These are phyloP conservation scores for Macrosiphum euphorbiae DNA, from an alignment of 2,888 invertebrate genomes.

Conservation along the genomic window DNA sequence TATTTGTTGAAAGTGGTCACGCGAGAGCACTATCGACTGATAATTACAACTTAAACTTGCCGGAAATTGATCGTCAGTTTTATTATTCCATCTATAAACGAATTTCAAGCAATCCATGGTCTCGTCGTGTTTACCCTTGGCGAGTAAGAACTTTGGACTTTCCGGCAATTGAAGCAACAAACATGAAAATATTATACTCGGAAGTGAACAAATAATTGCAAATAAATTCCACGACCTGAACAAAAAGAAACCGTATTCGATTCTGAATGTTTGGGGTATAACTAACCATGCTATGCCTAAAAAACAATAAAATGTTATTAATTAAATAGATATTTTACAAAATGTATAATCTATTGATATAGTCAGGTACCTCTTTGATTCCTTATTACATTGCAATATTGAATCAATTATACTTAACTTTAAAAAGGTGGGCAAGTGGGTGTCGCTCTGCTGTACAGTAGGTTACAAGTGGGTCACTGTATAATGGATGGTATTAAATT, in stretches of 20 bases:
- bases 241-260: conserved; percentile 74
- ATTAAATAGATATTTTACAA: not conserved
- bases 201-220: conserved; percentile 81
- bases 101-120: conserved; percentile 76
- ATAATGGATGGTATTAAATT: no score
- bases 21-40: not conserved
- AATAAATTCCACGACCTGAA: conserved; percentile 87
- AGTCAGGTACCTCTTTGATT: not conserved
- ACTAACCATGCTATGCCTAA: conserved; percentile 84
- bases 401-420: not conserved
- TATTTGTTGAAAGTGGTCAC: not conserved
- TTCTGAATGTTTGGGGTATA: conserved; percentile 79
- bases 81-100: conserved; percentile 50
- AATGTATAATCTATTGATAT: not conserved
- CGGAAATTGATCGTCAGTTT: conserved; percentile 20
- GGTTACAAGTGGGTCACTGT: no score
- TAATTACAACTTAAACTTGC: conserved; percentile 3
- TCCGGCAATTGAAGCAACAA: conserved; percentile 84
- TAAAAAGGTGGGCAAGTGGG: no score
- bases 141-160: conserved; percentile 85
- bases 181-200: conserved; percentile 77
- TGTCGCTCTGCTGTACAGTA: no score
- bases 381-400: not conserved
- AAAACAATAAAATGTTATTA: conserved; percentile 66
- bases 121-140: conserved; percentile 83